Evolutionary conservation across 2,113 vertebrate genomes (phyloP).

Genomic region (Takifugu bimaculatus): DNA sequence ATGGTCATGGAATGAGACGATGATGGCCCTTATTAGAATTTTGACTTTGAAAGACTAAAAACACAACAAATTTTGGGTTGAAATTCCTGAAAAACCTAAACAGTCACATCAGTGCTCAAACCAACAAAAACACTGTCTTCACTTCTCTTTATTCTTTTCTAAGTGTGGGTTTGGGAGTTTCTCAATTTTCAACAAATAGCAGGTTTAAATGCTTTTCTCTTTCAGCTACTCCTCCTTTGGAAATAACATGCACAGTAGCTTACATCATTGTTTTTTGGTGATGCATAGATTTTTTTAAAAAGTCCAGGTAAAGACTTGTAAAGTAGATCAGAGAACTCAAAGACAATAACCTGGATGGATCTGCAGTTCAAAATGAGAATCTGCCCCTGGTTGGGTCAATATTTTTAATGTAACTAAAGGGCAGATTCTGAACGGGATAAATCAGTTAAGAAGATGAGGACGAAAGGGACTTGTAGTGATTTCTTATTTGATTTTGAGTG

Average conservation of each 20-base stretch:
- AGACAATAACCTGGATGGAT: too few relatives aligned
- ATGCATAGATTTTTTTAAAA: conserved; percentile 15
- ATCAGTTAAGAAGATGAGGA: too few relatives aligned
- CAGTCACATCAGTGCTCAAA: conserved; percentile 14
- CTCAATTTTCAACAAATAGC: conserved; percentile 46
- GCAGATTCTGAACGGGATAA: too few relatives aligned
- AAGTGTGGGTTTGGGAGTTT: conserved; percentile 50
- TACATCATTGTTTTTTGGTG: conserved; percentile 18
- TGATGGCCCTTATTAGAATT: background rate
- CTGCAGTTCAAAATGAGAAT: too few relatives aligned
- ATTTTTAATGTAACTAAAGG: too few relatives aligned
- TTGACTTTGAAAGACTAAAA: background rate
- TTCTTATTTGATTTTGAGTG: too few relatives aligned
- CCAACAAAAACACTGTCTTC: conserved; percentile 22
- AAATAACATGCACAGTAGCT: conserved; percentile 27
- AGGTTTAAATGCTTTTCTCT: conserved; percentile 28
- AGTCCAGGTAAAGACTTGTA: conserved; percentile 5
- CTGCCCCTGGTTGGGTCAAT: too few relatives aligned
- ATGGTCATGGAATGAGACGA: conserved; percentile 13
- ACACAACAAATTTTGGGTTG: conserved; percentile 6
- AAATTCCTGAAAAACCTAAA: conserved; percentile 17
- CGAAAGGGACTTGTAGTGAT: too few relatives aligned
- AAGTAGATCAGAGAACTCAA: background rate
- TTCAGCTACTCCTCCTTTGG: conserved; percentile 25
- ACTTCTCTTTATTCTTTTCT: conserved; percentile 36